phyloP scores from a whole-genome alignment of 2,888 invertebrate species.

The Pammene aurita region DNA sequence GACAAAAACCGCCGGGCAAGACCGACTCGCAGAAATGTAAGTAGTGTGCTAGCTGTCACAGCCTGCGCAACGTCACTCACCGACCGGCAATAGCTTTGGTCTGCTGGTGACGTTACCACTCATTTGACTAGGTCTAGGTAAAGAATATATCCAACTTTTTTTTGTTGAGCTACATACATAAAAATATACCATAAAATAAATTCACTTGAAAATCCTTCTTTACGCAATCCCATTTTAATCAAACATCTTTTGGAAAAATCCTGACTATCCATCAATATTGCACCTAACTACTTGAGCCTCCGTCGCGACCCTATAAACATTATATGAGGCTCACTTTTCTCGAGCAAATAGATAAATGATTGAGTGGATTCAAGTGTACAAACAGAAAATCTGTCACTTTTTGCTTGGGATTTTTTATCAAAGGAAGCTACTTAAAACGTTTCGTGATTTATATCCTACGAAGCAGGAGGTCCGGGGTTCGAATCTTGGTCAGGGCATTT shows the following conservation, averaged over 20 bases:
- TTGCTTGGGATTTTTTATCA: neutral
- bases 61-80: conserved; percentile 43
- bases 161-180: too few species aligned
- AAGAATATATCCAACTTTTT: too few species aligned
- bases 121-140: too few species aligned
- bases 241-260: neutral
- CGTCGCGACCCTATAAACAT: neutral
- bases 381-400: neutral
- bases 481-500: too few species aligned
- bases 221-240: neutral
- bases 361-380: neutral
- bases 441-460: too few species aligned
- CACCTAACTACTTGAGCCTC: neutral
- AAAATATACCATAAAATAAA: too few species aligned
- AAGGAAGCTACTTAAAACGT: too few species aligned
- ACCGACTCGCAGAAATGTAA: conserved; percentile 80
- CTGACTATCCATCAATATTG: conserved; percentile 10
- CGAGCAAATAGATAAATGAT: conserved; percentile 23
- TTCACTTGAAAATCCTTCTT: too few species aligned
- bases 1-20: conserved; percentile 78
- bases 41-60: neutral
- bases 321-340: conserved; percentile 4
- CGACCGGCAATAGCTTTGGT: conserved; percentile 42
- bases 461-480: too few species aligned
- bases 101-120: too few species aligned